Evolutionary conservation across 2,797 vertebrate species (phyloP), one percentile per base, ranked within the genome.

Genomic region (Platalea minor): DNA sequence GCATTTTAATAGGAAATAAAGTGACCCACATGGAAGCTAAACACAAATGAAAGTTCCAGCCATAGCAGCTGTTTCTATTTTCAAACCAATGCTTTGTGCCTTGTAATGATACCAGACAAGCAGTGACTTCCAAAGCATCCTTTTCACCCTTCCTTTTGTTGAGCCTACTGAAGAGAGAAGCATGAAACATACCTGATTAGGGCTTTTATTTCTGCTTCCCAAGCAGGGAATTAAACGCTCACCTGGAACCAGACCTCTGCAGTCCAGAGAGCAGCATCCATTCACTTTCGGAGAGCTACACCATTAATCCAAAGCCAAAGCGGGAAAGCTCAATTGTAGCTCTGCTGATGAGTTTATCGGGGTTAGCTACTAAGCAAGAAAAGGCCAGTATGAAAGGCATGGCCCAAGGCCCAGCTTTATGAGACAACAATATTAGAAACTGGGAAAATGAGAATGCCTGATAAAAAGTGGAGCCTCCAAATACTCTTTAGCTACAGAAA

Each of bases 341-440:
- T 90, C 81, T 85, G 80, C 67, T 89, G 93, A 91, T 84, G 90
- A 91, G 91, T 95, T 94, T 91, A 93, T 87, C 11, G 1, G 67
- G 95, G 86, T 93, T 85, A 96, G 91, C 89, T 82, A 21, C 89
- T 39, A 65, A 90, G 88, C 63, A 94, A 82, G 87, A 83, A 72
- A 78, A 85, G 89, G 88, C 65, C 7, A 33, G 48, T 50, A 35
- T 16, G 75, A 89, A 87, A 95, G 84, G 78, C 77, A 95, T 85
- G 74, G 96, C 96, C 86, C 78, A 92, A 94, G 95, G 93, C 79
- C 76, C 76, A 67, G 78, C 92, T 96, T 93, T 93, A 81, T 86
- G 56, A 94, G 74, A 95, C 60, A 84, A 65, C 65, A 91, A 23
- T 75, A 95, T 74, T 75, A 85, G 81, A 84, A 96, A 81, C 75